Evolutionary conservation across 1,140 invertebrate species (phyloP).

Genomic region (Scylla paramamosain): DNA sequence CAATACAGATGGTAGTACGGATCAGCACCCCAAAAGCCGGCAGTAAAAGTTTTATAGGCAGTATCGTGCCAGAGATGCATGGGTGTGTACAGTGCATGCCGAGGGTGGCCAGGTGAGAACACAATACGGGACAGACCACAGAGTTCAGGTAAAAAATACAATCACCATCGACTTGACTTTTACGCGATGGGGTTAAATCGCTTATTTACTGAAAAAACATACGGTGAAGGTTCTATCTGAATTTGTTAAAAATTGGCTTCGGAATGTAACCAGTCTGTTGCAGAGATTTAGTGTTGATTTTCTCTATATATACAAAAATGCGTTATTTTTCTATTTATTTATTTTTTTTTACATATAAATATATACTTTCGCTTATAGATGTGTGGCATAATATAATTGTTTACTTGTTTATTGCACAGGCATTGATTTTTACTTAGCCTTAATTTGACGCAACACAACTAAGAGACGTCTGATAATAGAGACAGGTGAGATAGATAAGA

Average conservation of each 20-base stretch:
- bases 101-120: not conserved
- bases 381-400: not conserved
- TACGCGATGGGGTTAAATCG: constrained; percentile 20
- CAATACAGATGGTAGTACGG: constrained; percentile 12
- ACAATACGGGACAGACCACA: constrained; percentile 1
- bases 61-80: not conserved
- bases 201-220: constrained; percentile 24
- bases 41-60: constrained; percentile 14
- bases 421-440: not conserved
- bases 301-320: not conserved
- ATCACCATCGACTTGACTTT: constrained; percentile 22
- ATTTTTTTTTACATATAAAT: constrained; percentile 34
- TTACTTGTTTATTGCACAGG: not conserved
- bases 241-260: not conserved
- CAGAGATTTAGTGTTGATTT: not conserved
- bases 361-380: constrained; percentile 39
- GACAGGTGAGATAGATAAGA: constrained; percentile 23
- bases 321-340: not conserved
- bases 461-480: not conserved
- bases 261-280: not conserved
- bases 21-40: constrained; percentile 18
- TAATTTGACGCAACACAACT: not conserved
- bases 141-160: constrained; percentile 23
- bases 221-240: constrained; percentile 13
- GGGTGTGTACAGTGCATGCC: not conserved